Percentiles rank a stretch among this genome's conserved stretches.
Conservation (phyloP, 2,888 invertebrate species). For the Hylaea fasciaria region DNA sequence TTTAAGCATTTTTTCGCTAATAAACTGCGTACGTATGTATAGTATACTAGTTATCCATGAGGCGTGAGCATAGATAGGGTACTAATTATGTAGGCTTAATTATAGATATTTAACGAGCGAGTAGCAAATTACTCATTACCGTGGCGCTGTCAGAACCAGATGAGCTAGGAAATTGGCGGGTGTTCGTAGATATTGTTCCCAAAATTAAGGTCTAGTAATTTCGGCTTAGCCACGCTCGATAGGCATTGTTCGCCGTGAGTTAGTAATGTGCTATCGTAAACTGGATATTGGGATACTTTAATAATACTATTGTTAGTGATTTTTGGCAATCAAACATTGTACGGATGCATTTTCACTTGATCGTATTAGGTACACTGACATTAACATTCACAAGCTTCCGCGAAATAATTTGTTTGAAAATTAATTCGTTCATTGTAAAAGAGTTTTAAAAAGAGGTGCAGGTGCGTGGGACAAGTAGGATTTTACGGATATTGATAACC, state of each 20-base stretch:
- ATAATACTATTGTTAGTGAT: no score
- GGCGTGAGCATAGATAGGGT: constrained; percentile 1
- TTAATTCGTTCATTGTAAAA: no score
- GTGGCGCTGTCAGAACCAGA: constrained; percentile 40
- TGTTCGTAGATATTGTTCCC: constrained; percentile 33
- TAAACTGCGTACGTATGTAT: no score
- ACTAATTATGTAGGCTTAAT: constrained; percentile 18
- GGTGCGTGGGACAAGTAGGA: no score
- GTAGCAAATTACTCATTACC: constrained; percentile 43
- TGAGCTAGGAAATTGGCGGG: constrained; percentile 37
- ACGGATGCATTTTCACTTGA: no score
- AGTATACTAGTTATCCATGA: constrained; percentile 8
- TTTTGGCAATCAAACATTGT: no score
- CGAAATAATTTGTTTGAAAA: no score
- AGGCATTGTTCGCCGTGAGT: constrained; percentile 15
- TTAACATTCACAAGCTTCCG: no score
- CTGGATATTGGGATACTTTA: background rate
- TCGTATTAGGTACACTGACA: no score
- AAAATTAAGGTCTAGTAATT: constrained; percentile 29
- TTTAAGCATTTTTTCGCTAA: no score
- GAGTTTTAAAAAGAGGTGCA: no score
- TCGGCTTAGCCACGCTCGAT: constrained; percentile 14
- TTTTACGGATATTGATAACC: no score
- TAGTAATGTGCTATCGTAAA: background rate
- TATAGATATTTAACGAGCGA: constrained; percentile 30